Evolutionary conservation across 2,888 invertebrate genomes (phyloP), one percentile per base, ranked within the genome.

Genomic region (Troides aeacus): DNA sequence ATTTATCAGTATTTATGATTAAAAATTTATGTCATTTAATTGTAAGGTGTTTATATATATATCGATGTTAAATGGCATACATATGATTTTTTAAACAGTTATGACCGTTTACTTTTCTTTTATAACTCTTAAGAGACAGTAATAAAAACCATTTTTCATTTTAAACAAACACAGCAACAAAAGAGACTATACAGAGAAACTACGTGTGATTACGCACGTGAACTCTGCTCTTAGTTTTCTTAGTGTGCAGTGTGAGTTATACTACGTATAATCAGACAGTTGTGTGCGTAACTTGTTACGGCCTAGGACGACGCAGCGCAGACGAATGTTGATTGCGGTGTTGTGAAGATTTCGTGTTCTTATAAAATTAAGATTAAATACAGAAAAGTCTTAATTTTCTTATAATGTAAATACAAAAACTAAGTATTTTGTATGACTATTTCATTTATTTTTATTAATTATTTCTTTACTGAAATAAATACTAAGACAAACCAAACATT

Each of bases 341-440:
- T 77, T 82, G 78, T 79, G 78, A 78, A 81, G 77, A 77, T 79
- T 80, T 80, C 73, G 72, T 74, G 77, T 76, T 79, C 75, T 76
- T 76, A 75, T 73, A 39, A 61, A 53, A 53, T 23, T 17, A n/a
- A 56, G 60, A 66, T 66, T 61, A 30, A 66, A 53, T 53, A 61
- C 15, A 61, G 21, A 66, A 36, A 61, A 61, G 30, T 53, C 50
- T 50, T 24, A 36, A 50, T 61, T 61, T 53, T 61, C 36, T 8
- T 66, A 23, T 61, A 36, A 66, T 53, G 60, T 61, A 66, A 8
- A 61, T 42, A n/a, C 50, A 66, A 53, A 21, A 39, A 56, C 53
- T 30, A 56, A 23, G 46, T 18, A 61, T 61, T 61, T 8, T 61
- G 21, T 61, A 39, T 18, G 5, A 61, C 50, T 39, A 39, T 53